These are phyloP conservation scores for Lipophrys pholis DNA, from an alignment of 2,113 vertebrate species.

Conservation along the genomic window DNA sequence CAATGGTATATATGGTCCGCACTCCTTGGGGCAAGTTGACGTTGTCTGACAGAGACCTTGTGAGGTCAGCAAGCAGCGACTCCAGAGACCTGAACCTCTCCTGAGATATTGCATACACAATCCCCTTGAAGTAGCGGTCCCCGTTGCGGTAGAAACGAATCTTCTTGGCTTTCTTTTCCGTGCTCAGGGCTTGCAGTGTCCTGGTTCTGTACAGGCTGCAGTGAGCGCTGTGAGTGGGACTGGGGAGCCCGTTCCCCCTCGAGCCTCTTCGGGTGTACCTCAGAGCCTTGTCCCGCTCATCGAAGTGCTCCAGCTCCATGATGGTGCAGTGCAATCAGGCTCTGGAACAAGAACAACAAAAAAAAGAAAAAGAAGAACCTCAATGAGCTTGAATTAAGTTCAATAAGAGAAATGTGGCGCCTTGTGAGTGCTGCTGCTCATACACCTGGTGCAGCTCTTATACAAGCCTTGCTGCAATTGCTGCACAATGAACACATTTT, in stretches of 20 bases:
- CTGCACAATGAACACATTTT: constrained; percentile 36
- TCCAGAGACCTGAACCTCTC: constrained; percentile 95
- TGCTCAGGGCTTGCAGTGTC: constrained; percentile 93
- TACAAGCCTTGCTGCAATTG: constrained; percentile 34
- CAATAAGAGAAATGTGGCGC: background rate
- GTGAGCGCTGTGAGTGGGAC: constrained; percentile 98
- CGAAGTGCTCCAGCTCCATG: constrained; percentile 99
- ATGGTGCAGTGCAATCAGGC: constrained; percentile 81
- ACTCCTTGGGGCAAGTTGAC: constrained; percentile 98
- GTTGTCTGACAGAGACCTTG: constrained; percentile 95
- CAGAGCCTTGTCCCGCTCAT: constrained; percentile 95
- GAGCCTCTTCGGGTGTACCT: constrained; percentile 90
- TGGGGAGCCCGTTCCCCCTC: constrained; percentile 93
- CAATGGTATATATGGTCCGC: constrained; percentile 93
- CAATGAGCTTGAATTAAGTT: background rate
- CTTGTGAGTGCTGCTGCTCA: constrained; percentile 1
- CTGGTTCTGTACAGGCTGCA: constrained; percentile 98
- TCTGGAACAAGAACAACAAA: background rate
- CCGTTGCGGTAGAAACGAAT: constrained; percentile 98
- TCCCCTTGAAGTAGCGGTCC: constrained; percentile 98
- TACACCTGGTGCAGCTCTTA: constrained; percentile 13
- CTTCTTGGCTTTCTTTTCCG: constrained; percentile 98
- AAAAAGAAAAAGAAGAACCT: too few species aligned
- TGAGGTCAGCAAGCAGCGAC: constrained; percentile 96
- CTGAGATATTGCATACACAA: constrained; percentile 96